Evolutionary conservation across 2,888 invertebrate species (phyloP), one percentile per base, ranked within the genome.

Genomic region (Limenitis camilla): DNA sequence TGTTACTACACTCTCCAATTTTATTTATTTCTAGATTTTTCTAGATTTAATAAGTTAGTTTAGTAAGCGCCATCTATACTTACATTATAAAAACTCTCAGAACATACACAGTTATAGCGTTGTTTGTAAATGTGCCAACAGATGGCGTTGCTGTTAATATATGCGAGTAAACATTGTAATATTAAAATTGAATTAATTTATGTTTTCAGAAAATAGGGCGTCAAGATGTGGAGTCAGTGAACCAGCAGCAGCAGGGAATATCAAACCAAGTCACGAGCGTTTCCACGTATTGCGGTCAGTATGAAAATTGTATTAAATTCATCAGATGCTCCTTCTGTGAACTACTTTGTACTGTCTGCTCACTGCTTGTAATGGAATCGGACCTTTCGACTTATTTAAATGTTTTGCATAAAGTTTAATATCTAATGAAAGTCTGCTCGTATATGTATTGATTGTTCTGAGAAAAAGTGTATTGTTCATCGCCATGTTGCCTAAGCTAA

Each of bases 221-320:
- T 7, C 82, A 84, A 65, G 87, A 85, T 60, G 72, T 69, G 57
- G 80, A 77, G 72, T 73, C 79, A 68, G 69, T 78, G 74, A 69
- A 74, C 61, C 70, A 72, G 19, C 19, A 19, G 19, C 19, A 19
- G 19, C 19, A 19, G 61, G 60, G 64, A 58, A 70, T 76, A 69
- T 66, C 73, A 55, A 82, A 69, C 69, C 82, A 80, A 74, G 79
- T 81, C 81, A 81, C 81, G 76, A 71, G 56, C 69, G 73, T 74
- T 79, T 83, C 85, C 70, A 69, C 81, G 80, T 85, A 83, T 78
- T 75, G 71, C 75, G 85, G 86, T 86, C 74, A 85, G 86, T 83
- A 80, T 74, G 71, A 72, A 74, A 78, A 74, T 69, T 63, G 62
- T 65, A 60, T 60, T 60, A 62, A 60, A 63, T 63, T 62, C 58